phyloP scores from a whole-genome alignment of 2,888 invertebrate genomes.

The Acronicta alni region DNA sequence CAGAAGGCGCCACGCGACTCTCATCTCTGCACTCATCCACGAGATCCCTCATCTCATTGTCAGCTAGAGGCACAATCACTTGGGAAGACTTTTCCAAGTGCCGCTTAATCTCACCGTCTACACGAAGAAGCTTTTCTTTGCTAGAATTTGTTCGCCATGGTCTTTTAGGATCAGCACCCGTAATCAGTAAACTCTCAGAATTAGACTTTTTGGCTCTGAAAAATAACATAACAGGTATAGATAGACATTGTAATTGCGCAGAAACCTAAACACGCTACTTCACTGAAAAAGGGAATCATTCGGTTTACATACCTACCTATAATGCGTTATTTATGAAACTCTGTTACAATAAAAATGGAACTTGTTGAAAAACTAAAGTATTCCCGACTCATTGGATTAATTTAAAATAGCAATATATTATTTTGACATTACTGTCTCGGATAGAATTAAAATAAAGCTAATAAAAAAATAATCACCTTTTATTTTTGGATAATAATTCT shows the following conservation, averaged over 20 bases:
- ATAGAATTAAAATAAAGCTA: neutral
- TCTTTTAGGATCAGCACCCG: slow-evolving; percentile 71
- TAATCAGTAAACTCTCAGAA: slow-evolving; percentile 45
- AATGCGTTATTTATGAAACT: too few species aligned
- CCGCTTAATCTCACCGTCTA: slow-evolving; percentile 77
- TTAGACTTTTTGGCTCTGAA: slow-evolving; percentile 66
- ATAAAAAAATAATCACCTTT: slow-evolving; percentile 66
- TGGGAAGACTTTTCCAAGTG: slow-evolving; percentile 71
- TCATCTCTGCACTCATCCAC: slow-evolving; percentile 72
- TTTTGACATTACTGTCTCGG: too few species aligned
- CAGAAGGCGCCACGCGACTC: slow-evolving; percentile 48
- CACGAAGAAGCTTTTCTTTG: slow-evolving; percentile 78
- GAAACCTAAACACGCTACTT: too few species aligned
- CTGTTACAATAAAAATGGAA: too few species aligned
- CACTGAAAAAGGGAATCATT: too few species aligned
- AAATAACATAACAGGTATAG: slow-evolving; percentile 12
- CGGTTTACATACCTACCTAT: too few species aligned
- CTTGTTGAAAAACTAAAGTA: too few species aligned
- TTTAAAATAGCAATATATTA: too few species aligned
- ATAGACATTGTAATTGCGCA: neutral
- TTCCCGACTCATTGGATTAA: too few species aligned
- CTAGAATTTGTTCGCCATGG: slow-evolving; percentile 82
- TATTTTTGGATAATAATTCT: slow-evolving; percentile 67
- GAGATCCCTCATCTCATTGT: slow-evolving; percentile 72
- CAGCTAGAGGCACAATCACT: slow-evolving; percentile 69